Percentiles rank a stretch among this genome's conserved stretches.
Conservation (phyloP, 2,113 vertebrate species). For the Onychorhynchus coronatus region DNA sequence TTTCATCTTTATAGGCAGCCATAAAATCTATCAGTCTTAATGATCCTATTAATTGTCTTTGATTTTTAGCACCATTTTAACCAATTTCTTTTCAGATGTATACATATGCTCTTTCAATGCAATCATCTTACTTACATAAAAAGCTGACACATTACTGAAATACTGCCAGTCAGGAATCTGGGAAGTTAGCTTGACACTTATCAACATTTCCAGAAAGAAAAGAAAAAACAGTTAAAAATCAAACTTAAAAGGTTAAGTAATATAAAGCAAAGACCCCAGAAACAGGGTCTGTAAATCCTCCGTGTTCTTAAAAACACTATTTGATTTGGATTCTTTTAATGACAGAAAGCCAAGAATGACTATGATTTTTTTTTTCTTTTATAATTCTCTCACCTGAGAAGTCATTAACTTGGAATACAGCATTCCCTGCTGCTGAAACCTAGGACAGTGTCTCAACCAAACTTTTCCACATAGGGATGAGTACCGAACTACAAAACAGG, state of each 20-base stretch:
- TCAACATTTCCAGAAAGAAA: not conserved
- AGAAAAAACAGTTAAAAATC: not conserved
- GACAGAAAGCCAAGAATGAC: not conserved
- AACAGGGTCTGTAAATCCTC: not conserved
- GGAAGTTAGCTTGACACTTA: not conserved
- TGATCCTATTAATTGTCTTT: constrained; percentile 28
- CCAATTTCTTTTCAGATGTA: not conserved
- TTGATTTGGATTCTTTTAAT: not conserved
- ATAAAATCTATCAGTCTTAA: constrained; percentile 50
- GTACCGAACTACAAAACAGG: not conserved
- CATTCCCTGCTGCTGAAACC: not conserved
- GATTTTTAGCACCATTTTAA: constrained; percentile 36
- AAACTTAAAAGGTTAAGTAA: not conserved
- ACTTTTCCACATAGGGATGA: not conserved
- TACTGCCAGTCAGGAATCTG: not conserved
- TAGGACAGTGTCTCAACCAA: not conserved
- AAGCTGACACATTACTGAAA: not conserved
- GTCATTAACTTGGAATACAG: not conserved
- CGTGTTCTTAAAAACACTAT: not conserved
- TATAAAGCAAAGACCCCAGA: not conserved
- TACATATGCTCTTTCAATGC: not conserved
- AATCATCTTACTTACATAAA: not conserved
- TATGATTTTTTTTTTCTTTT: not conserved
- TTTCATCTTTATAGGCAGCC: constrained; percentile 45
- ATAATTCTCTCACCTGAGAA: not conserved